Evolutionary conservation across 2,888 invertebrate genomes (phyloP).

Genomic region (Eilema depressum): DNA sequence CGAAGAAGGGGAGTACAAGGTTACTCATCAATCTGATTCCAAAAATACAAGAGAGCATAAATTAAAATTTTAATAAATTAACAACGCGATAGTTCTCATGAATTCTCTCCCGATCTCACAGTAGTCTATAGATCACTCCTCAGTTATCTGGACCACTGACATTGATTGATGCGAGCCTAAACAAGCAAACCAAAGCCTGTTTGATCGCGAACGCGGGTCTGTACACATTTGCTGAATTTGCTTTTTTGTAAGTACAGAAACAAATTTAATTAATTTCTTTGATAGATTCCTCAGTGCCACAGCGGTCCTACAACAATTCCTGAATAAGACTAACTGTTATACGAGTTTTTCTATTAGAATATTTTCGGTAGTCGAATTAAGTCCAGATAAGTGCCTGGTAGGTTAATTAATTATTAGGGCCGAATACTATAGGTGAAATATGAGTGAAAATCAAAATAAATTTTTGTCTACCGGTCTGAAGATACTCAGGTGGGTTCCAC

Average conservation of each 20-base stretch:
- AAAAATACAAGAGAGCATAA: slow-evolving; percentile 5
- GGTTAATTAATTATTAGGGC: too few species aligned
- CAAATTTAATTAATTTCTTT: slow-evolving; percentile 18
- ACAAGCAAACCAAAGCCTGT: slow-evolving; percentile 50
- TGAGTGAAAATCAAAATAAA: too few species aligned
- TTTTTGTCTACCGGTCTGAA: too few species aligned
- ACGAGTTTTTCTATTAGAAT: neutral
- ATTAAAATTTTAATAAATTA: slow-evolving; percentile 16
- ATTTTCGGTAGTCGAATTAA: neutral
- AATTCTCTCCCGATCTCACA: slow-evolving; percentile 30
- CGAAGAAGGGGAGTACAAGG: neutral
- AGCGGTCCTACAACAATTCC: neutral
- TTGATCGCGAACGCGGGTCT: slow-evolving; percentile 37
- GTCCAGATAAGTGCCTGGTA: too few species aligned
- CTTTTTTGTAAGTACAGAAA: slow-evolving; percentile 24
- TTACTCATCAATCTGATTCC: neutral
- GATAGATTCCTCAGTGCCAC: neutral
- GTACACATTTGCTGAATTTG: slow-evolving; percentile 48
- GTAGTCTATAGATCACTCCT: slow-evolving; percentile 62
- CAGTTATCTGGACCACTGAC: slow-evolving; percentile 65
- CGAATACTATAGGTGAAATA: too few species aligned
- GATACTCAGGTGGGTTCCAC: too few species aligned
- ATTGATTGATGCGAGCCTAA: slow-evolving; percentile 67
- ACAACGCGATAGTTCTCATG: slow-evolving; percentile 16
- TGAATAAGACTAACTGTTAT: neutral